Percentiles rank a stretch among this genome's conserved stretches.
phyloP scores from a whole-genome alignment of 2,888 invertebrate genomes.

The Nephrotoma guestfalica region DNA sequence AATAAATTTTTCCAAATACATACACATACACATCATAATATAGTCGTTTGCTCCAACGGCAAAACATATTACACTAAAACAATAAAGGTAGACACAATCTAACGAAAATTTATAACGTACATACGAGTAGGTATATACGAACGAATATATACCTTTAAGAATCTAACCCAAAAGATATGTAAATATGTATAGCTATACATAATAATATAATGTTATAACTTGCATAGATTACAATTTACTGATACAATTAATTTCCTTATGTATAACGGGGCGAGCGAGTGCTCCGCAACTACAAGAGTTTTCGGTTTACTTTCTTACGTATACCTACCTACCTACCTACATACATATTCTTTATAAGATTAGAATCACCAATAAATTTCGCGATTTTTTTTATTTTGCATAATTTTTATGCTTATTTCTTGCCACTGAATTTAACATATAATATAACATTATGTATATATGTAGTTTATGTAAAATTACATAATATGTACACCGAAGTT shows the following conservation, averaged over 20 bases:
- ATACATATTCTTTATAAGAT: neutral
- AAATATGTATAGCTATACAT: neutral
- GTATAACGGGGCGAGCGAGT: neutral
- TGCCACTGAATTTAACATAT: neutral
- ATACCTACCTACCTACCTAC: neutral
- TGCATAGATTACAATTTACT: constrained; percentile 1
- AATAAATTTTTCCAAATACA: neutral
- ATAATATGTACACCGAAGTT: neutral
- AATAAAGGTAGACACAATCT: neutral
- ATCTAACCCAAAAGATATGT: neutral
- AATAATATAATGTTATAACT: neutral
- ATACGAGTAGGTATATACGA: too few relatives aligned
- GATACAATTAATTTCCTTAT: constrained; percentile 1
- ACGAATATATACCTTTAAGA: neutral
- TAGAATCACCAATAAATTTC: constrained; percentile 1
- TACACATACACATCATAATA: neutral
- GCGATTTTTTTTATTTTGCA: neutral
- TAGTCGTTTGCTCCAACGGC: neutral
- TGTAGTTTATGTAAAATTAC: neutral
- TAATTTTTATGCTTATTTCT: neutral
- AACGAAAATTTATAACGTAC: neutral
- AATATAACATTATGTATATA: neutral
- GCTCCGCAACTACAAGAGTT: neutral
- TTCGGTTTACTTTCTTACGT: neutral
- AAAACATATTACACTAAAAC: neutral